Evolutionary conservation across 2,797 vertebrate genomes (phyloP).

Genomic region (Rachycentron canadum): DNA sequence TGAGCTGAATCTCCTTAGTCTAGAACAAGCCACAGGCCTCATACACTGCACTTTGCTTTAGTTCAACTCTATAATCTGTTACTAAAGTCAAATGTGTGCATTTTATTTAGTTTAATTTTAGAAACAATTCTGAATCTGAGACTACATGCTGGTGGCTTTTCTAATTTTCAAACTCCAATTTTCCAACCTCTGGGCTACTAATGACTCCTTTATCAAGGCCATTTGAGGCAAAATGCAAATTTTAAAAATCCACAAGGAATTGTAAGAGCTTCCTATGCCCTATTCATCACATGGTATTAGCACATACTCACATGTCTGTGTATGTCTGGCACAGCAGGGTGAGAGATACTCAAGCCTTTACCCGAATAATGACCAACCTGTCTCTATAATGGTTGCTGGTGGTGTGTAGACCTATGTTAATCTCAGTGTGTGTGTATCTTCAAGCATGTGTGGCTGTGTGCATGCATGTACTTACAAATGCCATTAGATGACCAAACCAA

Average conservation of each 20-base stretch:
- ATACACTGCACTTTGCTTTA: slow-evolving; percentile 13
- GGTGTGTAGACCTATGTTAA: slow-evolving; percentile 41
- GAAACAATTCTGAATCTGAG: slow-evolving; percentile 14
- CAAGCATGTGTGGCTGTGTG: slow-evolving; percentile 25
- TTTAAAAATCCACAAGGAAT: slow-evolving; percentile 58
- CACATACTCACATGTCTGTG: slow-evolving; percentile 30
- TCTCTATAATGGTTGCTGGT: slow-evolving; percentile 51
- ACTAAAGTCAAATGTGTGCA: slow-evolving; percentile 1
- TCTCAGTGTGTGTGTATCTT: slow-evolving; percentile 27
- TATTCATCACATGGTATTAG: slow-evolving; percentile 63
- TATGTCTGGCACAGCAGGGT: slow-evolving; percentile 51
- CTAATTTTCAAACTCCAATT: slow-evolving; percentile 20
- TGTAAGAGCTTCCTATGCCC: slow-evolving; percentile 18
- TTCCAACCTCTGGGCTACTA: slow-evolving; percentile 36
- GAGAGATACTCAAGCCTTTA: slow-evolving; percentile 56
- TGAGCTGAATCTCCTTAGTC: slow-evolving; percentile 24
- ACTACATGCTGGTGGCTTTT: not conserved
- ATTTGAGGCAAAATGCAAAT: slow-evolving; percentile 46
- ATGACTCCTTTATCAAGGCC: slow-evolving; percentile 50
- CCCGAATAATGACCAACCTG: slow-evolving; percentile 64
- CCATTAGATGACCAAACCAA: slow-evolving; percentile 65
- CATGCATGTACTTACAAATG: slow-evolving; percentile 60
- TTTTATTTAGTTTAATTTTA: slow-evolving; percentile 4
- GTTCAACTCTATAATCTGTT: slow-evolving; percentile 9
- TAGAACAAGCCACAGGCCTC: slow-evolving; percentile 20